Percentiles rank a stretch among this genome's conserved stretches.
These are phyloP conservation scores for Leptopilina myrica DNA, from an alignment of 2,888 invertebrate genomes.

Conservation along the genomic window DNA sequence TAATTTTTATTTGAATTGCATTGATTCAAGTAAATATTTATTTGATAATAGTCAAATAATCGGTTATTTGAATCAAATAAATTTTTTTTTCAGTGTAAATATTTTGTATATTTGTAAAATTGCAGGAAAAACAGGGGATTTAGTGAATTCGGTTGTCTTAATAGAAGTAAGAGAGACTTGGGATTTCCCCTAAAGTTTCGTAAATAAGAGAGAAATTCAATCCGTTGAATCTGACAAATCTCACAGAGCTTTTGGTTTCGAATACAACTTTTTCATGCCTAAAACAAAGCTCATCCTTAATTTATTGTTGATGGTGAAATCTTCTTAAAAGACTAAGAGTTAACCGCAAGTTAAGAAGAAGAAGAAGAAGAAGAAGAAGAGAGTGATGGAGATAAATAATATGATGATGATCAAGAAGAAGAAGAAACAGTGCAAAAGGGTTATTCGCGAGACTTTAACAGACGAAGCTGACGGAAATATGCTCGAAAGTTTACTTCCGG, in stretches of 20 bases:
- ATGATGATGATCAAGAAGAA: neutral
- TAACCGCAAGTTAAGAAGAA: conserved; percentile 13
- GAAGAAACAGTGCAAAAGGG: conserved; percentile 1
- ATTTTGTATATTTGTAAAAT: no score
- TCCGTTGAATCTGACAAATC: conserved; percentile 9
- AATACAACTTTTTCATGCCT: neutral
- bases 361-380: no score
- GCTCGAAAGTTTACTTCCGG: conserved; percentile 44
- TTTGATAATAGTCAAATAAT: no score
- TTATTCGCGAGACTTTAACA: neutral
- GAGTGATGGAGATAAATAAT: no score
- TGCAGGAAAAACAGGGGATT: no score
- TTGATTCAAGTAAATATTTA: no score
- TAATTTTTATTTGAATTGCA: no score
- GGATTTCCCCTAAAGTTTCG: neutral
- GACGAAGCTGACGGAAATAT: conserved; percentile 49
- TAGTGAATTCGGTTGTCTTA: no score
- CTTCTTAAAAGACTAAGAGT: conserved; percentile 14
- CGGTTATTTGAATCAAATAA: no score
- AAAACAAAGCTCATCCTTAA: conserved; percentile 30
- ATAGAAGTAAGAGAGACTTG: neutral
- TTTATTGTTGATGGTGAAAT: neutral
- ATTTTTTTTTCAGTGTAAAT: no score
- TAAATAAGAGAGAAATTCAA: neutral
- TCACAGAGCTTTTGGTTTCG: conserved; percentile 31